Evolutionary conservation across 2,797 vertebrate species (phyloP).

Genomic region (Cyprinodon diabolis): DNA sequence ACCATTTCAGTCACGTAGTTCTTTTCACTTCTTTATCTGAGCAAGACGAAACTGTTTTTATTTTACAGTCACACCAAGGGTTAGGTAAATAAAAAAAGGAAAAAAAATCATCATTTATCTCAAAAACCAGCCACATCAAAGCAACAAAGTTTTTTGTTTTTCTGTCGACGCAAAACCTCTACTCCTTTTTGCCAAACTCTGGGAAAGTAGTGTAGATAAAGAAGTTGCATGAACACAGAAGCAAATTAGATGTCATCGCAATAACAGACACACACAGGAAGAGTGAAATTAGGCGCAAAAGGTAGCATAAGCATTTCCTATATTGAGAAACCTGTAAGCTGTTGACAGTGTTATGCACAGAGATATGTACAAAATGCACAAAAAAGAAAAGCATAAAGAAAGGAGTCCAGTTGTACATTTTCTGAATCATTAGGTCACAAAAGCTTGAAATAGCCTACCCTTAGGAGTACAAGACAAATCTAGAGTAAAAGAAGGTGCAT

Average conservation of each 20-base stretch:
- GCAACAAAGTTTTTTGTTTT: constrained; percentile 5
- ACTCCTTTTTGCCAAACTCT: constrained; percentile 12
- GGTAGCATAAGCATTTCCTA: background rate
- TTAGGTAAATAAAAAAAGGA: constrained; percentile 8
- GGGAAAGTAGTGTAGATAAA: constrained; percentile 7
- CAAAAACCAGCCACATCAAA: constrained; percentile 6
- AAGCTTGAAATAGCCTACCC: background rate
- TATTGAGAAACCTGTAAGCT: background rate
- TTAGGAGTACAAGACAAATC: background rate
- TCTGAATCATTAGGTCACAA: background rate
- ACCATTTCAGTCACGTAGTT: constrained; percentile 23
- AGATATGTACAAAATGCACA: background rate
- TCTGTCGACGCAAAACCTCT: background rate
- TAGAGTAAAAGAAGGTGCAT: background rate
- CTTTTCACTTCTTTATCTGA: constrained; percentile 58
- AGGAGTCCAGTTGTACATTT: background rate
- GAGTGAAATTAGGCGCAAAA: background rate
- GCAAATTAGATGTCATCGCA: background rate
- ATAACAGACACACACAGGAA: constrained; percentile 21
- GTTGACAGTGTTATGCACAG: background rate
- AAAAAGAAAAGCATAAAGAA: background rate
- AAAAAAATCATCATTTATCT: background rate
- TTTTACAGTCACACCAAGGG: constrained; percentile 36
- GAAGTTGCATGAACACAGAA: background rate
- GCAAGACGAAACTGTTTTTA: constrained; percentile 52